These are phyloP conservation scores for Pampus argenteus DNA, from an alignment of 2,797 vertebrate species.

Conservation along the genomic window DNA sequence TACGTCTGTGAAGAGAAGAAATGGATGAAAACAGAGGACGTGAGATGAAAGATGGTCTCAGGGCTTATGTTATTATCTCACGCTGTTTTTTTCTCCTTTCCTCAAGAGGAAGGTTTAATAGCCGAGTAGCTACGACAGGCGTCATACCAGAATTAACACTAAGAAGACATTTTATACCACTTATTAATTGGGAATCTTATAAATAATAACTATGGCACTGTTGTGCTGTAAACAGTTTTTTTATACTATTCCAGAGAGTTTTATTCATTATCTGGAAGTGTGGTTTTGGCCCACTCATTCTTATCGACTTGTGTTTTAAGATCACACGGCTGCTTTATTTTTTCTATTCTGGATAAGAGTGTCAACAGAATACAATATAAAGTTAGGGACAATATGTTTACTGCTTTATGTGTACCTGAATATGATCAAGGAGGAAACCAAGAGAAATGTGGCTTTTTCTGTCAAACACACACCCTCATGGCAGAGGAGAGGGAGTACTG, in stretches of 20 bases:
- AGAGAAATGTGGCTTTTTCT: constrained; percentile 7
- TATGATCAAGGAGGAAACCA: constrained; percentile 13
- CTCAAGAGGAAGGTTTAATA: constrained; percentile 68
- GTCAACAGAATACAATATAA: background rate
- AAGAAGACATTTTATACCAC: constrained; percentile 49
- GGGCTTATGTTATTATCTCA: constrained; percentile 79
- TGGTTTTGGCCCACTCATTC: background rate
- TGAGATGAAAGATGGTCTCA: constrained; percentile 74
- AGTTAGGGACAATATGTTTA: background rate
- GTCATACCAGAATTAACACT: constrained; percentile 72
- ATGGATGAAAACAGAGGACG: constrained; percentile 60
- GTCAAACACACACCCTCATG: constrained; percentile 65
- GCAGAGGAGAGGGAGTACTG: constrained; percentile 63
- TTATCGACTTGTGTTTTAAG: background rate
- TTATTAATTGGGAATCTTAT: constrained; percentile 44
- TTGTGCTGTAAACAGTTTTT: background rate
- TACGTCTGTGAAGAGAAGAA: constrained; percentile 67
- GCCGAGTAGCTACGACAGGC: constrained; percentile 55
- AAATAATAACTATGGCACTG: constrained; percentile 18
- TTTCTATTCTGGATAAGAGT: background rate
- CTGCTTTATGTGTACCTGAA: background rate
- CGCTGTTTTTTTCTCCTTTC: constrained; percentile 31
- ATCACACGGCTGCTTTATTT: background rate
- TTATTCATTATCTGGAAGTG: background rate
- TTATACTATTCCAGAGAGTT: background rate